Evolutionary conservation across 1,140 invertebrate species (phyloP).

Genomic region (Drosophila albomicans): DNA sequence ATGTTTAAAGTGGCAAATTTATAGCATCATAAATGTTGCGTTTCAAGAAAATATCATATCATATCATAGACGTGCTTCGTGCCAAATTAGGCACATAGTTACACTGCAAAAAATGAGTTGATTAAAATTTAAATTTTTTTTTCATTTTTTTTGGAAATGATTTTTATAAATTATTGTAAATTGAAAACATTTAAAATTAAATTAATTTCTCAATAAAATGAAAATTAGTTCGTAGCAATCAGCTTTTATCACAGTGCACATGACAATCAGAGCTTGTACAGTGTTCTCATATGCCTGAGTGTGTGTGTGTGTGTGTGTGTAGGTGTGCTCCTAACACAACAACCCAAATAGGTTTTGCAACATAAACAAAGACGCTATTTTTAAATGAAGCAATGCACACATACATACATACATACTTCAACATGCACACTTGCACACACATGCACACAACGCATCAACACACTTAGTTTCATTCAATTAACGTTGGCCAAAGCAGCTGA

Average conservation of each 20-base stretch:
- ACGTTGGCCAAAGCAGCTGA: slow-evolving; percentile 38
- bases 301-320: neutral
- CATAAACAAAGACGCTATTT: slow-evolving; percentile 54
- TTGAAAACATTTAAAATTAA: neutral
- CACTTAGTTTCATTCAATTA: slow-evolving; percentile 58
- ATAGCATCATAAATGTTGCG: slow-evolving; percentile 30
- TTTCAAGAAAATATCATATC: slow-evolving; percentile 17
- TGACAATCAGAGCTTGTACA: slow-evolving; percentile 4
- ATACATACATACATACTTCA: slow-evolving; percentile 14
- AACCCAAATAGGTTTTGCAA: slow-evolving; percentile 34
- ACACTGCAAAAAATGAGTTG: neutral
- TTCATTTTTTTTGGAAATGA: neutral
- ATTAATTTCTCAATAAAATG: too few relatives aligned
- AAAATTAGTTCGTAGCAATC: neutral
- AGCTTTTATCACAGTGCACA: slow-evolving; percentile 1
- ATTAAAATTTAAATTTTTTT: neutral
- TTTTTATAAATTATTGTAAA: neutral
- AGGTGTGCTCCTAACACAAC: slow-evolving; percentile 24
- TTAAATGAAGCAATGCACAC: slow-evolving; percentile 52
- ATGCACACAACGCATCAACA: slow-evolving; percentile 21
- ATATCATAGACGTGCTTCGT: slow-evolving; percentile 1
- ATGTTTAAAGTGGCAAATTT: slow-evolving; percentile 37
- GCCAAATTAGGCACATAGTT: slow-evolving; percentile 4
- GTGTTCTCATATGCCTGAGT: neutral
- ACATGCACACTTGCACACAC: slow-evolving; percentile 18